phyloP scores from a whole-genome alignment of 35 echinoderm and acorn worm genomes.

The Acanthaster planci region DNA sequence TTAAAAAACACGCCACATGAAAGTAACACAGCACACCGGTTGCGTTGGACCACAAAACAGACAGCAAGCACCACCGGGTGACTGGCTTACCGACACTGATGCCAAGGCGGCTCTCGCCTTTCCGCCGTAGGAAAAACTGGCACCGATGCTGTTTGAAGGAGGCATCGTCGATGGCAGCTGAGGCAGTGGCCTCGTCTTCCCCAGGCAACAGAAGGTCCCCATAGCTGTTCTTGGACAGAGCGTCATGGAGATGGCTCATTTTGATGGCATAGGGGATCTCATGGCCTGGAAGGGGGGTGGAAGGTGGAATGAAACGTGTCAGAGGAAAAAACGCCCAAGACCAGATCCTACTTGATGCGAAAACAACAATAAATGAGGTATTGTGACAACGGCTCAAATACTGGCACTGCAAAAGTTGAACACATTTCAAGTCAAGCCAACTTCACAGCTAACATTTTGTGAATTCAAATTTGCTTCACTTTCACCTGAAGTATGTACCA shows the following conservation, averaged over 20 bases:
- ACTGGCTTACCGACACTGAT: constrained; percentile 59
- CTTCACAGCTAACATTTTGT: no score
- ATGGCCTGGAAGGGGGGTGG: constrained; percentile 59
- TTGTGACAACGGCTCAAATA: no score
- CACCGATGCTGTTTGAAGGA: constrained; percentile 71
- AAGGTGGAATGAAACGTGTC: no score
- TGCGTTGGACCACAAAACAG: background rate
- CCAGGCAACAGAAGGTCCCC: constrained; percentile 62
- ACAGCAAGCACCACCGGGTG: background rate
- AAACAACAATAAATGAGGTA: no score
- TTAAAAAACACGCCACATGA: no score
- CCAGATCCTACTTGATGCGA: no score
- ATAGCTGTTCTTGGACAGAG: constrained; percentile 45
- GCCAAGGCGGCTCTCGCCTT: constrained; percentile 41
- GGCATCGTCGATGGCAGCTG: constrained; percentile 57
- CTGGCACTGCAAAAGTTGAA: no score
- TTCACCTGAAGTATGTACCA: no score
- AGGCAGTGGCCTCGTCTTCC: constrained; percentile 63
- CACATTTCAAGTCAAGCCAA: no score
- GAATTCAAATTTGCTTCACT: no score
- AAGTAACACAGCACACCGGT: background rate
- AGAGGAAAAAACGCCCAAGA: no score
- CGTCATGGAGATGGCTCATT: constrained; percentile 89
- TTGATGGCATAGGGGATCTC: constrained; percentile 89
- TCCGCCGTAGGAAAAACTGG: constrained; percentile 80